Conservation (phyloP, 2,888 invertebrate species). For the Drosophila meridiana region DNA sequence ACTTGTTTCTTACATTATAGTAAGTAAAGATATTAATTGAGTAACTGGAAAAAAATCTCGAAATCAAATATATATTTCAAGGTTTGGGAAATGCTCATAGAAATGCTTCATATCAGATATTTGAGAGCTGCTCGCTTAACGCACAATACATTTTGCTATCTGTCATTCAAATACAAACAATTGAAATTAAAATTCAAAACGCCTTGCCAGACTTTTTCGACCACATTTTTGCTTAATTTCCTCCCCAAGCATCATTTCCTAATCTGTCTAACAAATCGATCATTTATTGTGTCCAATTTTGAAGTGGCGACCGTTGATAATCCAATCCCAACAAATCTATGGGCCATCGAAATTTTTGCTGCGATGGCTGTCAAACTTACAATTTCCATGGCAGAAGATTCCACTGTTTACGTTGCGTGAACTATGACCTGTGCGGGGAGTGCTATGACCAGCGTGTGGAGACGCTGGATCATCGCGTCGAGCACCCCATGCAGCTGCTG, state of each 20-base stretch:
- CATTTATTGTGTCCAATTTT: slow-evolving; percentile 6
- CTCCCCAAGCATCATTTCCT: slow-evolving; percentile 10
- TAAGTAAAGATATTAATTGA: no score
- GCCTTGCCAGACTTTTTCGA: slow-evolving; percentile 32
- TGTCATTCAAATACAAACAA: slow-evolving; percentile 39
- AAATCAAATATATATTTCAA: background rate
- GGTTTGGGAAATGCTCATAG: background rate
- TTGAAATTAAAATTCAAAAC: slow-evolving; percentile 57
- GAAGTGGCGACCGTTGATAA: slow-evolving; percentile 6
- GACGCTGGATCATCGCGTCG: slow-evolving; percentile 46
- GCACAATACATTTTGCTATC: slow-evolving; percentile 16
- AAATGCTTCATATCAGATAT: background rate
- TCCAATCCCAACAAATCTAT: slow-evolving; percentile 16
- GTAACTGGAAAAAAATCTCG: no score
- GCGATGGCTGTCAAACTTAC: slow-evolving; percentile 63
- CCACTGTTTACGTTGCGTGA: slow-evolving; percentile 65
- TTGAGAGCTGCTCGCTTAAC: background rate
- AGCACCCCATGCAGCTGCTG: slow-evolving; percentile 74
- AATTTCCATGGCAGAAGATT: slow-evolving; percentile 65
- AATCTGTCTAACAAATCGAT: slow-evolving; percentile 7
- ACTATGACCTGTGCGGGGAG: slow-evolving; percentile 67
- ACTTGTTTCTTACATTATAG: no score
- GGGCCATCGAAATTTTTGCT: slow-evolving; percentile 62
- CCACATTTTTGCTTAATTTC: slow-evolving; percentile 27
- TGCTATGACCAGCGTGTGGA: slow-evolving; percentile 60